phyloP scores from a whole-genome alignment of 2,113 vertebrate species.

The Tragulus kanchil region DNA sequence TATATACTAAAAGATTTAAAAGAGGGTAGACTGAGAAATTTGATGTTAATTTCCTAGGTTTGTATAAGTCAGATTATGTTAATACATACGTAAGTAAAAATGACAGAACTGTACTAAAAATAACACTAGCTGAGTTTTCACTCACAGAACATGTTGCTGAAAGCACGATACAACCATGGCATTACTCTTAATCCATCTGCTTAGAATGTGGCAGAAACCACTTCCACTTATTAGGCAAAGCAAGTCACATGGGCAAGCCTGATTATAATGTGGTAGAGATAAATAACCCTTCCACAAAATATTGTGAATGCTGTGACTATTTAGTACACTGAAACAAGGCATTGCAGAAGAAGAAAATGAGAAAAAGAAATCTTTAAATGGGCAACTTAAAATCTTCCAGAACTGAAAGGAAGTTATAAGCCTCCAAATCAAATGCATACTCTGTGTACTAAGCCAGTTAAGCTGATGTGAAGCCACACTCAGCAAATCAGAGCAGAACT shows the following conservation, averaged over 20 bases:
- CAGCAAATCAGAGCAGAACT: not conserved
- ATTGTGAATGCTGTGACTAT: not conserved
- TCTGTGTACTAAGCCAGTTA: not conserved
- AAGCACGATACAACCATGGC: not conserved
- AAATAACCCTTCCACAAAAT: not conserved
- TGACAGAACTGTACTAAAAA: slow-evolving; percentile 2
- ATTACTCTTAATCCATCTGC: not conserved
- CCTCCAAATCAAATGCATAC: not conserved
- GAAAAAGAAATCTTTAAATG: not conserved
- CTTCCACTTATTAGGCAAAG: not conserved
- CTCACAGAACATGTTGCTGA: not conserved
- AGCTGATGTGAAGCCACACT: not conserved
- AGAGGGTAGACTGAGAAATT: not conserved
- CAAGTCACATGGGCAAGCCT: not conserved
- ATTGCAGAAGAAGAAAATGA: not conserved
- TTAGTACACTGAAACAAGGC: not conserved
- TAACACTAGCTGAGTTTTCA: not conserved
- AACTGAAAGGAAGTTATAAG: not conserved
- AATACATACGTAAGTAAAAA: not conserved
- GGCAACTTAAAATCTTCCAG: not conserved
- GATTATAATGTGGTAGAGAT: not conserved
- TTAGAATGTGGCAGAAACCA: not conserved
- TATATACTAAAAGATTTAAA: not conserved
- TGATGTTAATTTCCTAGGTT: not conserved
- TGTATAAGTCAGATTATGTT: not conserved